Conservation (phyloP, 2,113 vertebrate genomes). For the Plestiodon gilberti region DNA sequence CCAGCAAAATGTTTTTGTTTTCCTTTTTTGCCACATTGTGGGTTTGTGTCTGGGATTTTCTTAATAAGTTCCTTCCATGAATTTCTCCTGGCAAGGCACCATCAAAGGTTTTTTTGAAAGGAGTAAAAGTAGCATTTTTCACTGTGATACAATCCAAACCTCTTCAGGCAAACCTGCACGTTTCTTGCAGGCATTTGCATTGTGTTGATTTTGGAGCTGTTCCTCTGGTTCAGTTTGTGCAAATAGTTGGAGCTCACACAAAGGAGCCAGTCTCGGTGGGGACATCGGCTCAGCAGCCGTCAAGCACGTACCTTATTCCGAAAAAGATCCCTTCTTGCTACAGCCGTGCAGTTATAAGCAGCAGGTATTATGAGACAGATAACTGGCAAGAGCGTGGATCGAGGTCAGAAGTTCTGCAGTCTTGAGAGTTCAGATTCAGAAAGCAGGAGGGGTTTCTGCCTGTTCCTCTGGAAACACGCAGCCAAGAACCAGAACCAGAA, state of each 20-base stretch:
- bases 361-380: not conserved
- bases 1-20: not conserved
- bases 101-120: conserved; percentile 48
- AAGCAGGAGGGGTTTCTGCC: not conserved
- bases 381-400: not conserved
- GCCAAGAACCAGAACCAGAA: not conserved
- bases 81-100: conserved; percentile 53
- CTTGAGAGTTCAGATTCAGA: not conserved
- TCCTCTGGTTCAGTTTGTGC: not conserved
- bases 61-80: conserved; percentile 27
- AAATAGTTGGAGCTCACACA: not conserved
- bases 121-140: conserved; percentile 44
- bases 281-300: not conserved
- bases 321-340: not conserved
- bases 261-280: not conserved
- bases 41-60: conserved; percentile 3
- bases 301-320: conserved; percentile 2
- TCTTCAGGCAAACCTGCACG: conserved; percentile 50
- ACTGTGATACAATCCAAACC: conserved; percentile 55
- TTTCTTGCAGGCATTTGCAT: conserved; percentile 55
- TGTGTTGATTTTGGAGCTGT: not conserved
- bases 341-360: not conserved
- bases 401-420: not conserved
- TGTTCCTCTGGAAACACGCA: not conserved
- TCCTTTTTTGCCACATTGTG: too few relatives aligned